Evolutionary conservation across 2,888 invertebrate species (phyloP), one percentile per base, ranked within the genome.

Genomic region (Athripsodes cinereus): DNA sequence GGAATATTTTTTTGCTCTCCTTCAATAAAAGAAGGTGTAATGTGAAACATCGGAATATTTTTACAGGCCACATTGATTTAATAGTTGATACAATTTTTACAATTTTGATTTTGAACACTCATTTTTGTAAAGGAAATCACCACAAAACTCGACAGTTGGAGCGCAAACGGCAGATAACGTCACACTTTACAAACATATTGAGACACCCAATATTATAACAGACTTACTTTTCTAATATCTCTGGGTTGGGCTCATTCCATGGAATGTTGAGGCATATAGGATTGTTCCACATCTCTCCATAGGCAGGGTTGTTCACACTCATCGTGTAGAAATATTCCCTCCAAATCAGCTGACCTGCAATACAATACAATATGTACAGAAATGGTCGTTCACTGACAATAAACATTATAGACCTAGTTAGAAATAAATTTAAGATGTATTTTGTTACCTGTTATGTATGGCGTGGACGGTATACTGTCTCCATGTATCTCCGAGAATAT

Each of bases 301-400:
- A 88, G 65, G 82, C 75, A 0, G 82, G 80, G 69, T 88, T 88
- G 67, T 84, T 84, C 16, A 86, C 83, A 35, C 87, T 86, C 88
- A 88, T 88, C 31, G 87, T 85, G 71, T 89, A 88, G 71, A 88
- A 88, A 66, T 87, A 88, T 67, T 88, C 88, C 26, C 88, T 78
- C 88, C 88, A 88, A 40, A 88, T 84, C 31, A 88, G 70, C 67
- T 88, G 88, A 0, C 86, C 85, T 66, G 77, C 70, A 47, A 75
- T 75, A 31, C 11, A 19, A 2, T 8, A 40, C 13, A 5, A 40
- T 8, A 40, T 40, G 13, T 40, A 8, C 13, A 5, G 5, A 47
- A 47, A 18, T 47, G 19, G 19, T 20, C 21, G 44, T 26, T 26
- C 26, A 6, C 26, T 6, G 10, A 26, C 26, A 26, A 26, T 26